These are phyloP conservation scores for Antheraea yamamai DNA, from an alignment of 2,888 invertebrate genomes.

Conservation along the genomic window DNA sequence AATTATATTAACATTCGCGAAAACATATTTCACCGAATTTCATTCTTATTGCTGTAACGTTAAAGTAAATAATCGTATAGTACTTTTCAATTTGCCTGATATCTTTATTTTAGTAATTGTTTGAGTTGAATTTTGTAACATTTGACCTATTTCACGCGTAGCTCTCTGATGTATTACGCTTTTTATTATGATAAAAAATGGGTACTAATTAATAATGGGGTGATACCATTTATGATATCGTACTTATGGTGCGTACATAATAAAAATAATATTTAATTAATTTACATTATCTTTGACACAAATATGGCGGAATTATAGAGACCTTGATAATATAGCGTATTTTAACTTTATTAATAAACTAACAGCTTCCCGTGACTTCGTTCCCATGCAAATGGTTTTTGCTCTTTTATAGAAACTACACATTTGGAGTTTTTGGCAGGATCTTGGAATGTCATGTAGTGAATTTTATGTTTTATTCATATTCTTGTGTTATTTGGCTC, in stretches of 20 bases:
- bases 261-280: background rate
- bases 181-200: conserved; percentile 24
- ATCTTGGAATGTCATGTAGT: too few species aligned
- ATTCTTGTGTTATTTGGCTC: too few species aligned
- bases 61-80: background rate
- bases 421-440: too few species aligned
- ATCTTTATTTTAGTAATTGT: background rate
- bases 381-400: too few species aligned
- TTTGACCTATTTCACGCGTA: conserved; percentile 60
- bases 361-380: too few species aligned
- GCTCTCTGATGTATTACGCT: conserved; percentile 35
- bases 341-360: too few species aligned
- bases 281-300: background rate
- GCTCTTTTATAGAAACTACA: too few species aligned
- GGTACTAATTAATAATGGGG: background rate
- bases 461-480: too few species aligned
- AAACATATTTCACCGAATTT: background rate
- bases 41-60: background rate
- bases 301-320: too few species aligned
- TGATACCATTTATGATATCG: background rate
- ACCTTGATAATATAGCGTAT: too few species aligned
- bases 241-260: background rate
- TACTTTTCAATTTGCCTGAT: background rate
- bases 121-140: conserved; percentile 62
- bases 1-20: background rate